A percentile compares a stretch with the other conserved stretches of the same genome.
Conservation (phyloP, 2,797 vertebrate genomes). For the Sebastes minor region DNA sequence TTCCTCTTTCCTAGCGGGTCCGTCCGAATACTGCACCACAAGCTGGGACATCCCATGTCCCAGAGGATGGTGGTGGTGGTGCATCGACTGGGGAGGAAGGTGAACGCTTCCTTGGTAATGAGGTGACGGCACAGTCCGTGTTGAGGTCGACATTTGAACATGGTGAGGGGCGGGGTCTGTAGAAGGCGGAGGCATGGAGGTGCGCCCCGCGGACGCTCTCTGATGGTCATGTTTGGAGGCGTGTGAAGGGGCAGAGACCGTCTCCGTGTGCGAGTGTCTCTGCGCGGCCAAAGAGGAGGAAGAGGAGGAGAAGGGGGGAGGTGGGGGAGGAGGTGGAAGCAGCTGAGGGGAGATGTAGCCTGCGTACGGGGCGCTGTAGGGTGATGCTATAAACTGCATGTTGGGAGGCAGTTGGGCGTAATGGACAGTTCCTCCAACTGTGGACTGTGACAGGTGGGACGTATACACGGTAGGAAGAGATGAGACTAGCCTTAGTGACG, state of each 20-base stretch:
- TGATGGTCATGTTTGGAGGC: slow-evolving; percentile 90
- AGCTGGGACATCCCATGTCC: slow-evolving; percentile 90
- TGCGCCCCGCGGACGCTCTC: slow-evolving; percentile 75
- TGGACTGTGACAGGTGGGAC: slow-evolving; percentile 85
- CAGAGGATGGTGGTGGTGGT: slow-evolving; percentile 87
- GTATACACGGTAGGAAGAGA: slow-evolving; percentile 90
- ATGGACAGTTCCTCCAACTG: slow-evolving; percentile 85
- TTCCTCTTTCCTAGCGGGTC: slow-evolving; percentile 88
- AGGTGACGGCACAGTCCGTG: slow-evolving; percentile 86
- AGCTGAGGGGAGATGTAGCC: slow-evolving; percentile 93
- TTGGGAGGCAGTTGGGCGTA: slow-evolving; percentile 92
- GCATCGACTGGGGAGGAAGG: slow-evolving; percentile 85
- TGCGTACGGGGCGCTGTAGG: slow-evolving; percentile 89
- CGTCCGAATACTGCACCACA: slow-evolving; percentile 90
- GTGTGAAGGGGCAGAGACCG: slow-evolving; percentile 73
- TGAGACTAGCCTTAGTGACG: slow-evolving; percentile 82
- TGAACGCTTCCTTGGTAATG: slow-evolving; percentile 76
- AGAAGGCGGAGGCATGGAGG: slow-evolving; percentile 84
- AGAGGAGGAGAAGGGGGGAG: slow-evolving; percentile 82
- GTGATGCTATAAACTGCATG: slow-evolving; percentile 93
- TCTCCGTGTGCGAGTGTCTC: slow-evolving; percentile 72
- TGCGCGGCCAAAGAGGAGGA: slow-evolving; percentile 86
- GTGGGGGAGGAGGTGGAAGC: slow-evolving; percentile 87
- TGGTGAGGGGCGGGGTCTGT: slow-evolving; percentile 85
- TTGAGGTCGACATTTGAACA: slow-evolving; percentile 87